phyloP scores from a whole-genome alignment of 2,888 invertebrate genomes.

The Rotaria macrura region DNA sequence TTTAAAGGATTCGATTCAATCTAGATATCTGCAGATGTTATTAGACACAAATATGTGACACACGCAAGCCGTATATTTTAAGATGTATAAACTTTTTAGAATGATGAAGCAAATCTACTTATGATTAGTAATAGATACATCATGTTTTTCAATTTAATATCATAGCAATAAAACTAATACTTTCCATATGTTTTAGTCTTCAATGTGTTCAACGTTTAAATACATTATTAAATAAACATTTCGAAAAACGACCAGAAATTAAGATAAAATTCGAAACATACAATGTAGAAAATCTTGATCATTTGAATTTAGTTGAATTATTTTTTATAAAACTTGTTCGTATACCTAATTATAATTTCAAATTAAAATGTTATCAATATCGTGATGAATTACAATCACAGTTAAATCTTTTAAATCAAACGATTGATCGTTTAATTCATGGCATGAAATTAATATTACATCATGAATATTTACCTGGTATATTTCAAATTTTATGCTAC shows the following conservation, averaged over 20 bases:
- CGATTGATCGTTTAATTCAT: neutral
- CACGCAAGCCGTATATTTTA: too few species aligned
- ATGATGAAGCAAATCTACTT: too few species aligned
- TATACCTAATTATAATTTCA: neutral
- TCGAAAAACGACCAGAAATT: neutral
- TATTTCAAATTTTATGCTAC: neutral
- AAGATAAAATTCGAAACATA: neutral
- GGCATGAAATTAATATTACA: neutral
- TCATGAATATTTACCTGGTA: neutral
- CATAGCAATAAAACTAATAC: too few species aligned
- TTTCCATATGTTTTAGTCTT: neutral
- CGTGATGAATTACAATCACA: neutral
- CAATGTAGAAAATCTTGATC: neutral
- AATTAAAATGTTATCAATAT: slow-evolving; percentile 8
- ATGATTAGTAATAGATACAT: too few species aligned
- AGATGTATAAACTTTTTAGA: too few species aligned
- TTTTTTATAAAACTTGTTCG: neutral
- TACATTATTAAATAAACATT: neutral
- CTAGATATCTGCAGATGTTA: too few species aligned
- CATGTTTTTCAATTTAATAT: too few species aligned
- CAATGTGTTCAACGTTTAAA: slow-evolving; percentile 9
- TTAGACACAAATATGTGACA: too few species aligned
- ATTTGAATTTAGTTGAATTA: neutral
- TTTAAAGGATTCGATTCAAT: too few species aligned
- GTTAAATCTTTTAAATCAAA: neutral